Evolutionary conservation across 2,888 invertebrate genomes (phyloP).

Genomic region (Ariolimax columbianus): DNA sequence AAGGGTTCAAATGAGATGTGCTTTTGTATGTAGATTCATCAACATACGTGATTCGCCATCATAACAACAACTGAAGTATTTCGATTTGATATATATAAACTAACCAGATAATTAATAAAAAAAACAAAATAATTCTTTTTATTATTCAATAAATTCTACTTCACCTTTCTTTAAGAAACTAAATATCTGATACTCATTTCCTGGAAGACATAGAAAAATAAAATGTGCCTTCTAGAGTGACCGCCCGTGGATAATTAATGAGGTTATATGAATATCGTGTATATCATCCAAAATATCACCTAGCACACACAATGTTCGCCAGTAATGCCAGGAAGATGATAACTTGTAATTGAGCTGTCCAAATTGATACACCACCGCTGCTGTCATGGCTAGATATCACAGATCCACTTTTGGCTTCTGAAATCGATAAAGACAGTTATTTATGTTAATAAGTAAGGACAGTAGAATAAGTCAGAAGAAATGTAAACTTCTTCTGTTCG

Average conservation of each 20-base stretch:
- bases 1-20: too few relatives aligned
- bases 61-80: too few relatives aligned
- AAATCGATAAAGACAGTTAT: background rate
- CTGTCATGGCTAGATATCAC: conserved; percentile 37
- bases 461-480: background rate
- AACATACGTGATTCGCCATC: too few relatives aligned
- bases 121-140: background rate
- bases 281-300: conserved; percentile 5
- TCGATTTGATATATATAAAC: too few relatives aligned
- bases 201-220: conserved; percentile 8
- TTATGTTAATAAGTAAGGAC: background rate
- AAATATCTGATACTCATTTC: background rate
- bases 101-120: background rate
- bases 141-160: background rate
- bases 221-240: background rate
- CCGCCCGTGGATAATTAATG: background rate
- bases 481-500: too few relatives aligned
- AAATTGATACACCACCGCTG: background rate
- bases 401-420: conserved; percentile 40
- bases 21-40: too few relatives aligned
- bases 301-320: background rate
- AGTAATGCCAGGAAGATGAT: background rate
- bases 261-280: background rate
- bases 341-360: background rate
- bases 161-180: background rate